phyloP scores from a whole-genome alignment of 2,797 vertebrate species.

The Macropus fuliginosus region DNA sequence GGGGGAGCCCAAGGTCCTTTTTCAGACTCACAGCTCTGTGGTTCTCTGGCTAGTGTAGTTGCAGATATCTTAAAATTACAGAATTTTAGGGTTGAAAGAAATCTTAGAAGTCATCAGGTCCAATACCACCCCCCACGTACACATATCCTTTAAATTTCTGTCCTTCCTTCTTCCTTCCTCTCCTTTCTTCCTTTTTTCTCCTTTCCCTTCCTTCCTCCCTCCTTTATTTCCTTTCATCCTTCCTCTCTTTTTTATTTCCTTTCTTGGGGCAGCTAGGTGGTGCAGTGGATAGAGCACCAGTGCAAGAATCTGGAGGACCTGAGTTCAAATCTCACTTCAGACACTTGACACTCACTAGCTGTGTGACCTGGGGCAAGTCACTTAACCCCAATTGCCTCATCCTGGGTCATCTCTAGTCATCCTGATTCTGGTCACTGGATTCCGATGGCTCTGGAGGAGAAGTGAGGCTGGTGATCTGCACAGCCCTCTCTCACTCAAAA shows the following conservation, averaged over 20 bases:
- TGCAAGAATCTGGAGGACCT: no score
- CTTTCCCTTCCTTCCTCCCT: constrained; percentile 3
- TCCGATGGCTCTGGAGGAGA: no score
- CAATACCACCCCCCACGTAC: background rate
- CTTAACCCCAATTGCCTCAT: no score
- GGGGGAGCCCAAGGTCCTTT: background rate
- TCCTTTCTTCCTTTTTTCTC: background rate
- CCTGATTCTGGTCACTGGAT: no score
- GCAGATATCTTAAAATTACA: background rate
- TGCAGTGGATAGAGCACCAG: no score
- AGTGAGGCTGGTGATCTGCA: no score
- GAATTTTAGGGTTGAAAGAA: background rate
- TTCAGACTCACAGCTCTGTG: background rate
- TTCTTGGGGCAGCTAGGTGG: background rate
- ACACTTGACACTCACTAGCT: no score
- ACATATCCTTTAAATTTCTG: constrained; percentile 21
- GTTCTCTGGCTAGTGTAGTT: background rate
- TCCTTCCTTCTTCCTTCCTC: background rate
- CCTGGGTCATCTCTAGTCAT: no score
- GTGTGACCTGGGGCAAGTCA: no score
- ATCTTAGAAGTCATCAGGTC: background rate
- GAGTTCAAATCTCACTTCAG: no score
- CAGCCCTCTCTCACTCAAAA: no score
- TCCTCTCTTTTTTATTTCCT: background rate
- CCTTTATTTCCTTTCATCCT: no score